phyloP scores from a whole-genome alignment of 2,113 vertebrate species.

The Sakesphorus luctuosus region DNA sequence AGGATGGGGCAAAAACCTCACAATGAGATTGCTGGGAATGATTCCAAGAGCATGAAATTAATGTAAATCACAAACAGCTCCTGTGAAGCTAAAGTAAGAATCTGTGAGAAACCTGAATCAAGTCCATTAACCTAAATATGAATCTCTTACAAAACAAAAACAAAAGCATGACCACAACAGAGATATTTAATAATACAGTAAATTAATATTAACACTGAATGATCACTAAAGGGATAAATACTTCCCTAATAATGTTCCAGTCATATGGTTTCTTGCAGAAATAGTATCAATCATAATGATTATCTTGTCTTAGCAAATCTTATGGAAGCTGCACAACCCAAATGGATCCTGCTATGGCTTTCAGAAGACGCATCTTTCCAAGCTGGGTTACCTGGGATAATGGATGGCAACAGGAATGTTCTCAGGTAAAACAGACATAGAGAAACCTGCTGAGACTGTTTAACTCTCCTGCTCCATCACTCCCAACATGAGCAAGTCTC shows the following conservation, averaged over 20 bases:
- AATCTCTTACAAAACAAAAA: background rate
- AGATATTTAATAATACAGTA: background rate
- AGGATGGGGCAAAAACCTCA: background rate
- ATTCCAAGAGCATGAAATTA: slow-evolving; percentile 52
- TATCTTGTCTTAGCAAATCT: background rate
- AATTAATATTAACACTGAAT: background rate
- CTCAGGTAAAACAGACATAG: background rate
- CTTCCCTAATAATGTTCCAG: background rate
- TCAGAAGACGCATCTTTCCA: background rate
- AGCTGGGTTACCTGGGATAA: background rate
- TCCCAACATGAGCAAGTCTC: background rate
- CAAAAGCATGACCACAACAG: background rate
- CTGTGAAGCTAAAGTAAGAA: slow-evolving; percentile 10
- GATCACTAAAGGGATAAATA: background rate
- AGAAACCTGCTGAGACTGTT: background rate
- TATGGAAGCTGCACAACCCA: background rate
- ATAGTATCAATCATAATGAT: background rate
- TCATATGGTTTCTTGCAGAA: background rate
- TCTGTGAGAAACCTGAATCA: slow-evolving; percentile 21
- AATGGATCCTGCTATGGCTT: background rate
- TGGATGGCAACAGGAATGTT: background rate
- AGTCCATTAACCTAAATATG: background rate
- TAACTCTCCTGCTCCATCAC: background rate
- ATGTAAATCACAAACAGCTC: slow-evolving; percentile 57
- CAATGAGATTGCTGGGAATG: slow-evolving; percentile 20